Base-by-base conservation (phyloP, 2,113 vertebrate genomes). In the Equus przewalskii region DNA sequence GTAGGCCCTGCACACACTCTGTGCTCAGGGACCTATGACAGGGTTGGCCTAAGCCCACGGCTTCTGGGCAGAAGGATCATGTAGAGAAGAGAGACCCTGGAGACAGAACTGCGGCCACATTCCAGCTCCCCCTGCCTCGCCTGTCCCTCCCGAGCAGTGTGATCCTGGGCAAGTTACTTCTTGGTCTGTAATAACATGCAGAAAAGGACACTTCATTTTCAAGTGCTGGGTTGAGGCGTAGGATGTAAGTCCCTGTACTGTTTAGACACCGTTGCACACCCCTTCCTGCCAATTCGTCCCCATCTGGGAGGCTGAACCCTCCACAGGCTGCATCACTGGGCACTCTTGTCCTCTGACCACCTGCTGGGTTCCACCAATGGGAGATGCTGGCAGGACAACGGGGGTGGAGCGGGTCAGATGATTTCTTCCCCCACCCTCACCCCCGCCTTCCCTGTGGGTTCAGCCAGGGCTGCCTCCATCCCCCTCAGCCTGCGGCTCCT, bases 351-450 rank as follows among this genome's bases (percentile, higher is more conserved):
- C 69, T 62, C 44, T 3, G 12, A 46, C 24, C 33, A 28, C 46
- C 36, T 8, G 30, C 76, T 13, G 46, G n/a, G 46, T 21, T 14
- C 4, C 0, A 69, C 28, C n/a, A 5, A 24, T 0, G 12, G 56
- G 62, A 11, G 21, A 46, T 0, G 5, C 46, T 11, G 56, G 36
- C 19, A 73, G 46, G 64, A 44, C 33, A 4, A 6, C 5, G 44
- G 81, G 65, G 80, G 22, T 8, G 28, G 26, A 16, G 21, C 7
- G 24, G 33, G 1, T 6, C 56, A 7, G 67, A 12, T 24, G 30
- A 36, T 1, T 18, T 7, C 15, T 9, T 30, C n/a, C 14, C 28
- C 33, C 1, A 4, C 30, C 0, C 4, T 4, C 30, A 15, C 5
- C 60, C 22, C 6, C 1, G 2, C 4, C 54, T 13, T 46, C 16